These are phyloP conservation scores for Chelonus insularis DNA, from an alignment of 1,140 invertebrate species.

Conservation along the genomic window DNA sequence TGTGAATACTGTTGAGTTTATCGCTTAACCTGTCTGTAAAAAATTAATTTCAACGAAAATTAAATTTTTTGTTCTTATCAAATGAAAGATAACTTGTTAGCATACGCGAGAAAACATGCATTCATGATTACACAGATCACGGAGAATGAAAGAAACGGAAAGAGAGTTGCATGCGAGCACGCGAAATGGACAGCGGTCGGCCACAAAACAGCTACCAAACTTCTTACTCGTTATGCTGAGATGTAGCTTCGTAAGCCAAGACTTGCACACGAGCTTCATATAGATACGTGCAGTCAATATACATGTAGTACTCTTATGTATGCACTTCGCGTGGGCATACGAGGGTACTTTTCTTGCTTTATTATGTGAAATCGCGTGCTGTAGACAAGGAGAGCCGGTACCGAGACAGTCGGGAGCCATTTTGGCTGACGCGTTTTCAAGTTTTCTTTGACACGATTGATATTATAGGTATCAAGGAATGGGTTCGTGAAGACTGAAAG, in stretches of 20 bases:
- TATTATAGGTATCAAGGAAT: too few species aligned
- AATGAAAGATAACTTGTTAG: neutral
- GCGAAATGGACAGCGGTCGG: neutral
- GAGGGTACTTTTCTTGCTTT: conserved; percentile 22
- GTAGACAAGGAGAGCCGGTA: conserved; percentile 34
- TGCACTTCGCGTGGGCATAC: conserved; percentile 19
- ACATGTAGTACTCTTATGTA: conserved; percentile 2
- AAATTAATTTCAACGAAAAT: neutral
- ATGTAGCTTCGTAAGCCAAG: neutral
- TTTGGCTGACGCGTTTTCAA: conserved; percentile 41
- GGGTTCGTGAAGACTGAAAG: too few species aligned
- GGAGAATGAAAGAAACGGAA: neutral
- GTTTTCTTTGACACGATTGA: conserved; percentile 13
- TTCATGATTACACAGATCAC: conserved; percentile 3
- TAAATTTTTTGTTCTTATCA: neutral
- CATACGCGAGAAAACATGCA: neutral
- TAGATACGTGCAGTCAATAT: too few species aligned
- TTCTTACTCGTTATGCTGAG: neutral
- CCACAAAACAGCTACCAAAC: neutral
- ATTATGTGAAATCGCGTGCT: conserved; percentile 48
- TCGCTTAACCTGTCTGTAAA: too few species aligned
- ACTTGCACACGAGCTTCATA: neutral
- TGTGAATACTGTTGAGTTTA: too few species aligned
- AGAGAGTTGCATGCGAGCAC: conserved; percentile 2
- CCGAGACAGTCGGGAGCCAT: conserved; percentile 42